Base-by-base conservation (phyloP, 2,888 invertebrate species). In the Trichopria drosophilae region DNA sequence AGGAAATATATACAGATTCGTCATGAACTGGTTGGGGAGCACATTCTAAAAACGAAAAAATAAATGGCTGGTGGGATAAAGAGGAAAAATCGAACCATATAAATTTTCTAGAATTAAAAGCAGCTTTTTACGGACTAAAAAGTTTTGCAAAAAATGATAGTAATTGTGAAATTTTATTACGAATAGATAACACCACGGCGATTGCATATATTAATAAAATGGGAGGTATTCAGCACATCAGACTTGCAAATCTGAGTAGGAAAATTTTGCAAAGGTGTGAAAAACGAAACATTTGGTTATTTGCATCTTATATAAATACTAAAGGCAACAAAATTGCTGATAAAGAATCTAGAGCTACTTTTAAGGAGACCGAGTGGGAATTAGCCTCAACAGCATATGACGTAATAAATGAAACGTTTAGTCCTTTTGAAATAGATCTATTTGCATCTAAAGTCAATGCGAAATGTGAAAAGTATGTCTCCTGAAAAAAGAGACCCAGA, bases 1-100 rank as follows among this genome's bases (percentile, higher is more conserved):
- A n/a, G n/a, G 51, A 46, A 13, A 52, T 55, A 13, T 55, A 50
- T 42, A 31, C 52, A 18, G 52, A 58, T 20, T 50, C 55, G 6
- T 58, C 55, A 1, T 32, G 20, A 13, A 50, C 61, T 4, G 62
- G 64, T 1, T 64, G 57, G 60, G 60, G 63, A 5, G 60, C 57
- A 10, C n/a, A n/a, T n/a, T 47, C 31, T 19, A n/a, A n/a, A n/a
- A n/a, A n/a, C n/a, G n/a, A n/a, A n/a, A 55, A 39, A 32, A 46
- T 53, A 12, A 41, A 46, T 34, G 61, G 63, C 12, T 62, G 51
- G 35, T 63, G 62, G 62, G 40, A 51, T 13, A 28, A 20, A 9
- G 16, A 13, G 23, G 40, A 59, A 53, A 43, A 45, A 35, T 31
- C n/a, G 3, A 19, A 26, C 24, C 32, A 60, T 48, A 56, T 63